Percentiles rank a stretch among this genome's conserved stretches.
phyloP scores from a whole-genome alignment of 2,113 vertebrate species.

The Erpornis zantholeuca region DNA sequence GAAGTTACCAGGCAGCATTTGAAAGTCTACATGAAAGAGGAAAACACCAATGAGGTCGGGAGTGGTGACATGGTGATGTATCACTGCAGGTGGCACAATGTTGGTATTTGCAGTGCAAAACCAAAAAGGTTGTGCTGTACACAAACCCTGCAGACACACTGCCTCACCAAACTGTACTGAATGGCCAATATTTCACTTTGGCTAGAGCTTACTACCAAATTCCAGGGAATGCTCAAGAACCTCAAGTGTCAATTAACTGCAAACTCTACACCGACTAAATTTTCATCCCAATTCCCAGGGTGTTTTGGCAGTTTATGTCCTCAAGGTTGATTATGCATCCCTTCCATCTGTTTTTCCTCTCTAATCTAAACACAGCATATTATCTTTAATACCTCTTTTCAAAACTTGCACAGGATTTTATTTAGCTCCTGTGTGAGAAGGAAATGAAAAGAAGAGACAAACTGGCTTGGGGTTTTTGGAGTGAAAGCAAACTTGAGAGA shows the following conservation, averaged over 20 bases:
- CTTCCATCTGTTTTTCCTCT: not conserved
- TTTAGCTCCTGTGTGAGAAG: not conserved
- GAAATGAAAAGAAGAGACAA: not conserved
- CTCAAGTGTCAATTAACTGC: not conserved
- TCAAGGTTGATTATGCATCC: not conserved
- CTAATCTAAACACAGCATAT: not conserved
- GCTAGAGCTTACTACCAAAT: not conserved
- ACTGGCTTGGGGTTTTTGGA: not conserved
- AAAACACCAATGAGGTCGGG: not conserved
- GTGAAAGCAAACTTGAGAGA: not conserved
- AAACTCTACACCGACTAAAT: not conserved
- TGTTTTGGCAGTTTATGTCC: not conserved
- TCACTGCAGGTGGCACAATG: not conserved
- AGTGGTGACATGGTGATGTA: not conserved
- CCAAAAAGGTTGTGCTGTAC: not conserved
- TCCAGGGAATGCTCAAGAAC: not conserved
- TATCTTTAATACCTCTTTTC: not conserved
- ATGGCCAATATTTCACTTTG: not conserved
- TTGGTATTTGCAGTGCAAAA: fast-evolving
- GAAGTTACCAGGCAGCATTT: not conserved
- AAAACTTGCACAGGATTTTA: not conserved
- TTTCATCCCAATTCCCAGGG: not conserved
- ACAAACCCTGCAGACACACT: fast-evolving
- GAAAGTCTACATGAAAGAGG: not conserved
- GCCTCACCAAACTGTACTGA: not conserved